Base-by-base conservation (phyloP, 1,140 invertebrate species). In the Leptoteleia sp. region DNA sequence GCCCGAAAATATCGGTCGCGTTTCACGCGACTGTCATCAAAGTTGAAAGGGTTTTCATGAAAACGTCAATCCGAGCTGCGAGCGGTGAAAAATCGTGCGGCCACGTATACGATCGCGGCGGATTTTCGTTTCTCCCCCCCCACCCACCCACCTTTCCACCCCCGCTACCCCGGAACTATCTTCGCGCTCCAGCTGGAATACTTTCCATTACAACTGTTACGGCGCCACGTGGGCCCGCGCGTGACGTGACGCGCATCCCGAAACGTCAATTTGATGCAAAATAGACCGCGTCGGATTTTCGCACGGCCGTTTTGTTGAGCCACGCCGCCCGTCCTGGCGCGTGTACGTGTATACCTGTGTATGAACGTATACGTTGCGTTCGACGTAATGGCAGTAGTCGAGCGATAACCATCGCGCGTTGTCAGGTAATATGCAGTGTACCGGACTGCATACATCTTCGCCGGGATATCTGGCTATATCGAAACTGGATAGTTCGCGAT, bases 291-390 rank as follows among this genome's bases (percentile, higher is more conserved):
- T 50, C n/a, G 48, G 52, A 68, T 67, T 61, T 73, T 72, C 55
- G 40, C 43, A 8, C 35, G 47, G 38, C 31, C 64, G 47, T 78
- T 77, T 61, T 50, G 64, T 73, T 72, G 68, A 67, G 54, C 38
- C 29, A n/a, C 33, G 40, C 13, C 61, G 59, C 64, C 29, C 31
- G 48, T n/a, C n/a, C n/a, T n/a, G n/a, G n/a, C n/a, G n/a, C n/a
- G n/a, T n/a, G n/a, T n/a, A n/a, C n/a, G n/a, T n/a, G n/a, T n/a
- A n/a, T n/a, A n/a, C n/a, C n/a, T n/a, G n/a, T n/a, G n/a, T n/a
- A n/a, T n/a, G n/a, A n/a, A n/a, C 64, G 70, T 73, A 73, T 73
- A 75, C 57, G 71, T 79, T 75, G 35, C 61, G 59, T 79, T 79
- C 77, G 67, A 65, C 71, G 62, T 70, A 75, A 79, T 73, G 76